Evolutionary conservation across 2,888 invertebrate genomes (phyloP).

Genomic region (Sesia bembeciformis): DNA sequence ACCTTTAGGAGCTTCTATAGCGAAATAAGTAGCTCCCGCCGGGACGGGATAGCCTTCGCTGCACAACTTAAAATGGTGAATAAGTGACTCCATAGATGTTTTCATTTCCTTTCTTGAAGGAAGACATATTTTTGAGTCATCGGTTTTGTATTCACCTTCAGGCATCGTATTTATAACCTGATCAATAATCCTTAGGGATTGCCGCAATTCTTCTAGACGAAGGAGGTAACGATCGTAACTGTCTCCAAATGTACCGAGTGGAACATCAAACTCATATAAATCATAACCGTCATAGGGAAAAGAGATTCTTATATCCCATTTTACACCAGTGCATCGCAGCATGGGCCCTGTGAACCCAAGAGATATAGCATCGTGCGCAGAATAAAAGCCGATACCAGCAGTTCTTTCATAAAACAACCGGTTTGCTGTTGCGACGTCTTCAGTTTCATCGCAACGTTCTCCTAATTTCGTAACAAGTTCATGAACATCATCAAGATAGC

Average conservation of each 20-base stretch:
- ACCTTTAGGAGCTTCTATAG: conserved; percentile 88
- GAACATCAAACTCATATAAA: conserved; percentile 87
- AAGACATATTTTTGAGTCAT: conserved; percentile 85
- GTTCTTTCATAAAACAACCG: conserved; percentile 79
- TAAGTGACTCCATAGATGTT: conserved; percentile 88
- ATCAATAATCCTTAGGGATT: conserved; percentile 83
- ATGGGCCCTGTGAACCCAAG: conserved; percentile 82
- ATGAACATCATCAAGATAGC: conserved; percentile 86
- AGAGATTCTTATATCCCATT: conserved; percentile 89
- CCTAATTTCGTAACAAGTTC: conserved; percentile 79
- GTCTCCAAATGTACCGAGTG: conserved; percentile 87
- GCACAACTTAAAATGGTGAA: conserved; percentile 92
- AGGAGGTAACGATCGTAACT: conserved; percentile 87
- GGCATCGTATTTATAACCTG: conserved; percentile 92
- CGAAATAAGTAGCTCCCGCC: conserved; percentile 86
- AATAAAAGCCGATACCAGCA: conserved; percentile 81
- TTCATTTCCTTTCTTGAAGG: conserved; percentile 89
- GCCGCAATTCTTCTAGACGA: conserved; percentile 81
- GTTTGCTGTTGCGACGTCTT: conserved; percentile 85
- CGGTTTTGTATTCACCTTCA: conserved; percentile 82
- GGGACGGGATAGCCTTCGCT: conserved; percentile 88
- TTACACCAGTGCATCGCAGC: conserved; percentile 86
- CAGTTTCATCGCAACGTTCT: conserved; percentile 87
- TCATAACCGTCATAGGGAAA: conserved; percentile 91
- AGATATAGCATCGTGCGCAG: conserved; percentile 84